phyloP scores from a whole-genome alignment of 53 echinoderm and acorn worm species.

The Mesocentrotus franciscanus region DNA sequence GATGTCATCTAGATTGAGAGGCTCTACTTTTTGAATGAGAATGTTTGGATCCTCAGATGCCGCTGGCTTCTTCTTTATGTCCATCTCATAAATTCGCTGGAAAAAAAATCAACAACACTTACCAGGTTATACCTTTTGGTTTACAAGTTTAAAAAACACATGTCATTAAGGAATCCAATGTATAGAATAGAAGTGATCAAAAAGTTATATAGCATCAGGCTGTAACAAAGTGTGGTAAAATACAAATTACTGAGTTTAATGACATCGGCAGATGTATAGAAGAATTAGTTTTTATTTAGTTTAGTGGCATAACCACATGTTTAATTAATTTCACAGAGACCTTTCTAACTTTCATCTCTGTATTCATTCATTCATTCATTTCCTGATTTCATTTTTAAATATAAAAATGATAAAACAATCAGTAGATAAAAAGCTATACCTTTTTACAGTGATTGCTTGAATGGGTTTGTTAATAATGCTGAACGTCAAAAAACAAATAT shows the following conservation, averaged over 20 bases:
- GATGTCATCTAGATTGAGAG: conserved; percentile 42
- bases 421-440: too few relatives aligned
- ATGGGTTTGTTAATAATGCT: too few relatives aligned
- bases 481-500: too few relatives aligned
- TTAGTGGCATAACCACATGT: not conserved
- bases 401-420: too few relatives aligned
- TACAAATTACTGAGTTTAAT: not conserved
- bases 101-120: not conserved
- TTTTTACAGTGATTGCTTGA: too few relatives aligned
- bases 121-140: not conserved
- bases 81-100: conserved; percentile 46
- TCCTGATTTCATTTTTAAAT: too few relatives aligned
- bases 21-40: conserved; percentile 20
- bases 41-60: not conserved
- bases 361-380: too few relatives aligned
- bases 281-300: not conserved
- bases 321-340: too few relatives aligned
- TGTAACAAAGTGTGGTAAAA: not conserved
- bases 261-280: not conserved
- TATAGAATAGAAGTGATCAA: not conserved
- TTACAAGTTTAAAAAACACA: not conserved
- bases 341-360: too few relatives aligned
- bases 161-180: not conserved
- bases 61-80: conserved; percentile 14
- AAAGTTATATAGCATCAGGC: not conserved